phyloP scores from a whole-genome alignment of 1,140 invertebrate species.

The Macrosteles quadrilineatus region DNA sequence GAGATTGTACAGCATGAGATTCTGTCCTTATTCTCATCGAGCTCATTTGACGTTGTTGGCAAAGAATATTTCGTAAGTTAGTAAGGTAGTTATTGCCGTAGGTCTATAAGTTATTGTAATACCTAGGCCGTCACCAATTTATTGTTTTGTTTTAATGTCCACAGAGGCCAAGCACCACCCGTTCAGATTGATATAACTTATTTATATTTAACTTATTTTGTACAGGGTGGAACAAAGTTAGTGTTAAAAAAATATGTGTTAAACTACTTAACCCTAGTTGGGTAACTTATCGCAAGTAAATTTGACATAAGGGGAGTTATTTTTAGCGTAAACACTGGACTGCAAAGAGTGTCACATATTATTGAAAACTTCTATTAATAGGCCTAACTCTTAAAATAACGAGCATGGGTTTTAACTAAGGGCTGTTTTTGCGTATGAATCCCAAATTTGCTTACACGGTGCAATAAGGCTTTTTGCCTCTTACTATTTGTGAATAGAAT shows the following conservation, averaged over 20 bases:
- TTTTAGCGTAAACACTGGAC: no score
- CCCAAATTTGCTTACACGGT: no score
- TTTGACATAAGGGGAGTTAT: no score
- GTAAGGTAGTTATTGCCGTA: background rate
- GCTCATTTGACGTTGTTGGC: constrained; percentile 78
- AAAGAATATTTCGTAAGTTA: constrained; percentile 77
- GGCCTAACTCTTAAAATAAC: no score
- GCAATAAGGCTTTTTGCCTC: no score
- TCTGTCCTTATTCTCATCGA: constrained; percentile 87
- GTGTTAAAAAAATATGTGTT: background rate
- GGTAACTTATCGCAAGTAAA: background rate
- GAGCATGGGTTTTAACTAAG: no score
- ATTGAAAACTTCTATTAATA: no score
- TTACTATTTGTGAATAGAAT: no score
- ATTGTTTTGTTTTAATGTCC: background rate
- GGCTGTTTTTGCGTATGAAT: no score
- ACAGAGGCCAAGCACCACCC: background rate
- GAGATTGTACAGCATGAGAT: constrained; percentile 85
- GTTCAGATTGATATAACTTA: background rate
- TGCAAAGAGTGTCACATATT: no score
- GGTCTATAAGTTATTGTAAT: background rate
- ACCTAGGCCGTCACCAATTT: background rate
- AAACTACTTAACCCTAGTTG: background rate
- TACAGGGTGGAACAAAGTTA: background rate
- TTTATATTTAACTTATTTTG: background rate